phyloP scores from a whole-genome alignment of 2,113 vertebrate genomes.

The Tragelaphus scriptus region DNA sequence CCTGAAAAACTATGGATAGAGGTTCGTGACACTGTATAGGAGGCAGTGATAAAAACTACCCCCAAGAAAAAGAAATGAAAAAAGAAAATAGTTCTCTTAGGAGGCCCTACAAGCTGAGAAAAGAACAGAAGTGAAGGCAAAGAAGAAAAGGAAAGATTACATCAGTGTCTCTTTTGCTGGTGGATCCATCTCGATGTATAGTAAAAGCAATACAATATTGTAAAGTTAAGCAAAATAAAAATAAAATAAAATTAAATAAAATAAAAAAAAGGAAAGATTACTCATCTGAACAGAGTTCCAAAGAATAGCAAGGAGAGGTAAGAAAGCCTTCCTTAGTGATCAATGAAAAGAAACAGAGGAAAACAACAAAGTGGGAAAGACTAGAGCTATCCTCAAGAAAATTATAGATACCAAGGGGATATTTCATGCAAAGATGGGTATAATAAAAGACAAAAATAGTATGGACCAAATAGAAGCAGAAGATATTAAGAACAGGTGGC shows the following conservation, averaged over 20 bases:
- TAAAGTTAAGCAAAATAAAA: too few relatives aligned
- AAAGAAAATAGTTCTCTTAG: not conserved
- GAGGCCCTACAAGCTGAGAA: not conserved
- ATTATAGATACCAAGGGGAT: not conserved
- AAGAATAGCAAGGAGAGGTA: not conserved
- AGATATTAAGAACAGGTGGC: not conserved
- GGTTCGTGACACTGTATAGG: not conserved
- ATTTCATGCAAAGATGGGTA: not conserved
- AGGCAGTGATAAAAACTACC: not conserved
- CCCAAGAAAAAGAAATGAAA: not conserved
- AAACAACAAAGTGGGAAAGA: not conserved
- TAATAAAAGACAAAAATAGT: not conserved
- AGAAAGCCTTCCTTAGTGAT: not conserved
- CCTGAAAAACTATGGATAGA: not conserved
- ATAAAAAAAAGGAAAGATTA: not conserved
- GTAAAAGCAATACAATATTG: too few relatives aligned
- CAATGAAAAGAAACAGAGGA: not conserved
- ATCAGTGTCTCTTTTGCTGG: too few relatives aligned
- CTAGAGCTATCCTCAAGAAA: not conserved
- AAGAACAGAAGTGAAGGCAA: not conserved
- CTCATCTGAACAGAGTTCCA: not conserved
- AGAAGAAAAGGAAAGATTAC: not conserved
- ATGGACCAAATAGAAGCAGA: not conserved
- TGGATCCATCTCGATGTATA: too few relatives aligned
- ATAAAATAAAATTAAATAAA: too few relatives aligned